Evolutionary conservation across 64 coral and sea anemone genomes (phyloP), one percentile per base, ranked within the genome.

Genomic region (Acropora tenuis): DNA sequence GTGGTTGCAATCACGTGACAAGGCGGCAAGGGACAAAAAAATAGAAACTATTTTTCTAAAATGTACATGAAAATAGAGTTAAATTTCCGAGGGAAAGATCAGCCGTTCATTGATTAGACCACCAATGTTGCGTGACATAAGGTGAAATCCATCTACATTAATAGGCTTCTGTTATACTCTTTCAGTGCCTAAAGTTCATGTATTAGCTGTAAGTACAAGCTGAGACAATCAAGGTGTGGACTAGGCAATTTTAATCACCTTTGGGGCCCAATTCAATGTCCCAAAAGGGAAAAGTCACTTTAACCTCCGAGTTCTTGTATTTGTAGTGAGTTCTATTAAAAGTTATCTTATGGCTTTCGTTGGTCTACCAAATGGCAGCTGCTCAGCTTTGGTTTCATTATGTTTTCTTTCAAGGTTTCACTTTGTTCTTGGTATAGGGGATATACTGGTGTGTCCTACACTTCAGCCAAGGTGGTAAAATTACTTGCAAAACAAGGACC

Each of bases 401-500:
- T 78, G 43, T 78, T 78, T 78, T 78, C 16, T 78, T 78, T 78
- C 16, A 48, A 78, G 75, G 75, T 78, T 78, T 78, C 45, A 78
- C 75, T 78, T 78, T 78, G 43, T 78, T 47, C 75, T 9, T 46
- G 75, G 75, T 78, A 78, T 78, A 47, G 75, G 75, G 1, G 76
- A 78, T 49, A 78, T 78, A 48, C 46, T 49, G 46, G 44, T 47
- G 74, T 44, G 74, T 7, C 74, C 74, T 44, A 9, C 74, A 42
- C 74, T 76, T 76, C 74, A 10, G 59, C 76, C 48, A 78, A 78
- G 46, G 76, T 78, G 43, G 76, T 78, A 16, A 78, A 78, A 78
- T 78, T 78, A 78, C 16, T 78, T 78, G 76, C 76, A 50, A 78
- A 78, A 16, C 76, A 78, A 50, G 76, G 76, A 47, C 76, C 76